phyloP scores from a whole-genome alignment of 2,113 vertebrate species.

The Tringa solitaria region DNA sequence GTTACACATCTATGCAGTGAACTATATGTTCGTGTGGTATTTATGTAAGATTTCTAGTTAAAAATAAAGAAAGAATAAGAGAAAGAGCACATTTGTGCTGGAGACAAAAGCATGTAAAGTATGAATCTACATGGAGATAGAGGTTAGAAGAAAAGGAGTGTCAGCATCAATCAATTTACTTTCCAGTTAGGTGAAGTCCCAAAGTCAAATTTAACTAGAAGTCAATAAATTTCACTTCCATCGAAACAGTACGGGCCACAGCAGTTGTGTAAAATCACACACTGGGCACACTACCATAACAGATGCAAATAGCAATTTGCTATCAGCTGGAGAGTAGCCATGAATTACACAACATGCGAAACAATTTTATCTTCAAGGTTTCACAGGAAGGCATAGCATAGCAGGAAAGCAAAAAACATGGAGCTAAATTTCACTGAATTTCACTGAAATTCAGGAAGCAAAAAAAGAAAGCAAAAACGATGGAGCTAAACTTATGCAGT shows the following conservation, averaged over 20 bases:
- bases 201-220: slow-evolving; percentile 32
- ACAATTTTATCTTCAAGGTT: slow-evolving; percentile 2
- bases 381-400: neutral
- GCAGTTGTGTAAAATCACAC: slow-evolving; percentile 40
- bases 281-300: neutral
- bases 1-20: neutral
- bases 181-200: slow-evolving; percentile 19
- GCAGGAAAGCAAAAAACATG: neutral
- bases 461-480: neutral
- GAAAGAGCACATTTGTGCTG: neutral
- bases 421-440: no score
- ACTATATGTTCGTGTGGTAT: neutral
- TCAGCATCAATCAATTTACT: slow-evolving; percentile 20
- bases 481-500: neutral
- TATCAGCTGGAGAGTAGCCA: slow-evolving; percentile 38
- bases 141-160: neutral
- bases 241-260: neutral
- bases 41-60: neutral
- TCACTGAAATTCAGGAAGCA: no score
- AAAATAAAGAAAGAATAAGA: neutral
- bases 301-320: slow-evolving; percentile 46
- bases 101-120: neutral
- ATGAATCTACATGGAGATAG: neutral
- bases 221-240: neutral
- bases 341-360: neutral